Percentiles rank a stretch among this genome's conserved stretches.
These are phyloP conservation scores for Prosopocoilus inquinatus DNA, from an alignment of 2,888 invertebrate genomes.

Conservation along the genomic window DNA sequence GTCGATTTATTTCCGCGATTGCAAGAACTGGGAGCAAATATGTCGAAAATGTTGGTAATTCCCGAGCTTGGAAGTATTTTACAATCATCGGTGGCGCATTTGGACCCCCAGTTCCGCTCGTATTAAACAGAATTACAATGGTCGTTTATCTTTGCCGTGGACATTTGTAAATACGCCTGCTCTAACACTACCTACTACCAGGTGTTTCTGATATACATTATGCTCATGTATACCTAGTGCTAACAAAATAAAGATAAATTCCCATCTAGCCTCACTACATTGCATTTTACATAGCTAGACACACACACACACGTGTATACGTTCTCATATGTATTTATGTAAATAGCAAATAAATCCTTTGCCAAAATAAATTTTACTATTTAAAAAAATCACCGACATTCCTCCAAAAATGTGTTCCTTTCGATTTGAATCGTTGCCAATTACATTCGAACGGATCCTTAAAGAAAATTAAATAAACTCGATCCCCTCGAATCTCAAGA, in stretches of 20 bases:
- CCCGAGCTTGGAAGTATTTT: slow-evolving; percentile 5
- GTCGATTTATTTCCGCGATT: too few species aligned
- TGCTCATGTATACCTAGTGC: slow-evolving; percentile 8
- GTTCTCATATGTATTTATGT: too few species aligned
- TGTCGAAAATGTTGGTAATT: slow-evolving; percentile 10
- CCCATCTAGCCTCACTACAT: slow-evolving; percentile 1
- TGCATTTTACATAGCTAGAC: too few species aligned
- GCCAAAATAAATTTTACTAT: too few species aligned
- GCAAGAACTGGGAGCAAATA: neutral
- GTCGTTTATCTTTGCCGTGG: slow-evolving; percentile 14
- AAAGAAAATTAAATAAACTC: too few species aligned
- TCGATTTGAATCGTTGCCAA: too few species aligned
- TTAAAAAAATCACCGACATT: too few species aligned
- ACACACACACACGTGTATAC: neutral
- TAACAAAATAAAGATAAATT: slow-evolving; percentile 17
- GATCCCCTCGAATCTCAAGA: too few species aligned
- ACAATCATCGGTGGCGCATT: slow-evolving; percentile 10
- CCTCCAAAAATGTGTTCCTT: too few species aligned
- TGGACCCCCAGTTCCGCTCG: slow-evolving; percentile 9
- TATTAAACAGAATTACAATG: slow-evolving; percentile 19
- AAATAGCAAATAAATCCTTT: too few species aligned
- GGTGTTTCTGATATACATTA: slow-evolving; percentile 9
- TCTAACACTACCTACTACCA: slow-evolving; percentile 4
- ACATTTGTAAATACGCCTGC: slow-evolving; percentile 14
- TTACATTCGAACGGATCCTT: too few species aligned